These are phyloP conservation scores for Octodonta nipae DNA, from an alignment of 2,888 invertebrate genomes.

Conservation along the genomic window DNA sequence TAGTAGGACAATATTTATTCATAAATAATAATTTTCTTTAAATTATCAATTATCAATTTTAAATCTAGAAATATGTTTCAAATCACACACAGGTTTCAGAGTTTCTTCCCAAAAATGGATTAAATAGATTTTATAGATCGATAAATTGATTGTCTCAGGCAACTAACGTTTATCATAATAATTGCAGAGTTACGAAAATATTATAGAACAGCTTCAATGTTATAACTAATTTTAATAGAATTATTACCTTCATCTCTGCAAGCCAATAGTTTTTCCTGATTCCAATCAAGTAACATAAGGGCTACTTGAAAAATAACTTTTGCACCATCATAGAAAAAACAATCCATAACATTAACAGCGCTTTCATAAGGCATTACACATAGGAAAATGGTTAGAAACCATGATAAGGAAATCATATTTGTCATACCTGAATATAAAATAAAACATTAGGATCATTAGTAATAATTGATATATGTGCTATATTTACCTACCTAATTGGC, in stretches of 20 bases:
- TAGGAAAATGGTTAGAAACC: slow-evolving; percentile 95
- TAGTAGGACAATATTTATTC: too few species aligned
- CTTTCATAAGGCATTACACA: slow-evolving; percentile 96
- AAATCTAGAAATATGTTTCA: too few species aligned
- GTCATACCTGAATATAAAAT: slow-evolving; percentile 38
- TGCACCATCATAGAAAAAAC: slow-evolving; percentile 96
- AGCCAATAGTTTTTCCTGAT: slow-evolving; percentile 65
- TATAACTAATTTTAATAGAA: too few species aligned
- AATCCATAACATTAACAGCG: slow-evolving; percentile 92
- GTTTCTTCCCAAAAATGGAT: too few species aligned
- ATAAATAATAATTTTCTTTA: too few species aligned
- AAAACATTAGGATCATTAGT: not conserved
- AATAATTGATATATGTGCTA: not conserved
- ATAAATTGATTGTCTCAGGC: too few species aligned
- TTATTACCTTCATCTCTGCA: slow-evolving; percentile 70
- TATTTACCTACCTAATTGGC: slow-evolving; percentile 52
- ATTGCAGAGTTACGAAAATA: too few species aligned
- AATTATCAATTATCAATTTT: too few species aligned
- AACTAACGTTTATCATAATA: too few species aligned
- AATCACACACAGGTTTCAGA: too few species aligned
- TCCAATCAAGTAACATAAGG: slow-evolving; percentile 78
- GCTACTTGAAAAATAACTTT: slow-evolving; percentile 96
- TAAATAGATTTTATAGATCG: too few species aligned
- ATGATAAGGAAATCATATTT: slow-evolving; percentile 91
- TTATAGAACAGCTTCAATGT: too few species aligned